phyloP scores from a whole-genome alignment of 2,797 vertebrate genomes.

The Danio kyathit region DNA sequence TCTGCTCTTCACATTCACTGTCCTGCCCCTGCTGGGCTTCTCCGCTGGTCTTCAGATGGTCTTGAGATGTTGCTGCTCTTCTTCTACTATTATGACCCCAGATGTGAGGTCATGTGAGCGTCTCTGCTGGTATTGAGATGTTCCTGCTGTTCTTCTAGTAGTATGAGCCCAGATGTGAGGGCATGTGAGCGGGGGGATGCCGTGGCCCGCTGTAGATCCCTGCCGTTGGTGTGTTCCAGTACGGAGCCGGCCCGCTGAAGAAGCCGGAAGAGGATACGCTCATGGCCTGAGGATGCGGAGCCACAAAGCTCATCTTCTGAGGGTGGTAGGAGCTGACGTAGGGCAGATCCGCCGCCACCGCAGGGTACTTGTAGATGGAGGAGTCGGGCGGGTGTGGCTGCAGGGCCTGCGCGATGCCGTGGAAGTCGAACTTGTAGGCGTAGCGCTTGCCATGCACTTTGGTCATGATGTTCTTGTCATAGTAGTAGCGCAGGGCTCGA shows the following conservation, averaged over 20 bases:
- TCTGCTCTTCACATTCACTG: conserved; percentile 41
- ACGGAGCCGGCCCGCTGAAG: conserved; percentile 93
- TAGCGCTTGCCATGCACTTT: conserved; percentile 98
- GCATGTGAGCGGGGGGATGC: conserved; percentile 94
- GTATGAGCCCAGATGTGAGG: conserved; percentile 96
- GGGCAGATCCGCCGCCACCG: conserved; percentile 81
- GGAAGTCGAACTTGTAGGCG: conserved; percentile 99
- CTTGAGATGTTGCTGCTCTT: too few relatives aligned
- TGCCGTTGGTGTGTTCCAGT: conserved; percentile 95
- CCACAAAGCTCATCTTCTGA: conserved; percentile 99
- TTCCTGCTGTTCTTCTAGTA: conserved; percentile 84
- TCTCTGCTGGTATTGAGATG: too few relatives aligned
- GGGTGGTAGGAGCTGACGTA: conserved; percentile 91
- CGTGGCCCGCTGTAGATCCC: conserved; percentile 94
- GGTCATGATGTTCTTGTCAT: conserved; percentile 99
- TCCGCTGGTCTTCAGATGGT: too few relatives aligned
- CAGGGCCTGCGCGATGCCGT: conserved; percentile 95
- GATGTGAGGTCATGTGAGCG: too few relatives aligned
- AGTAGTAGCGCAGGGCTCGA: conserved; percentile 96
- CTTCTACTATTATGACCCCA: too few relatives aligned
- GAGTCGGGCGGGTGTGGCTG: conserved; percentile 96
- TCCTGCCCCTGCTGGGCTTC: too few relatives aligned
- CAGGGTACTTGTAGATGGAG: conserved; percentile 96
- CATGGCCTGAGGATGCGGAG: conserved; percentile 93
- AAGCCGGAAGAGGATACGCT: conserved; percentile 96